Percentiles rank a stretch among this genome's conserved stretches.
Conservation (phyloP, 2,888 invertebrate species). For the Drosophila trichaetosa region DNA sequence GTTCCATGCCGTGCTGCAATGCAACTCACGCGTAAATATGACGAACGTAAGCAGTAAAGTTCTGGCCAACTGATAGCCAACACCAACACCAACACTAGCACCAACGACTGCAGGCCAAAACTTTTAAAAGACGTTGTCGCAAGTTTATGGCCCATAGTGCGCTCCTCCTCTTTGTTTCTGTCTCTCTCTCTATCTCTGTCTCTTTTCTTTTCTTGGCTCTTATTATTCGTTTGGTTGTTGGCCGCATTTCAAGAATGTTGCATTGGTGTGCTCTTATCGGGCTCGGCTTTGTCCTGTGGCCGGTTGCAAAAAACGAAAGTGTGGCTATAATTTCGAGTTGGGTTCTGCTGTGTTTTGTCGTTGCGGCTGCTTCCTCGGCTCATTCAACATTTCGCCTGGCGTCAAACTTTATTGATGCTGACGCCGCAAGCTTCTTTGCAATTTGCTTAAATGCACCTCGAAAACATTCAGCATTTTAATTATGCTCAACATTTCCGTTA, state of each 20-base stretch:
- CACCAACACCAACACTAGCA: constrained; percentile 52
- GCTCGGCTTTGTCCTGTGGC: constrained; percentile 62
- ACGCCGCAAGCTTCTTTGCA: constrained; percentile 37
- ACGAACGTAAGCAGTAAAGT: constrained; percentile 81
- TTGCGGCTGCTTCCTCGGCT: constrained; percentile 21
- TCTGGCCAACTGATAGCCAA: constrained; percentile 80
- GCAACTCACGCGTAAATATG: constrained; percentile 77
- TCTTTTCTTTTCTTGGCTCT: not conserved
- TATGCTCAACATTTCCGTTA: constrained; percentile 36
- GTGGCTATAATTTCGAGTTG: constrained; percentile 73
- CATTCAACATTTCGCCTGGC: constrained; percentile 44
- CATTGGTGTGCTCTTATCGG: constrained; percentile 62
- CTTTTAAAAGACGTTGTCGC: constrained; percentile 63
- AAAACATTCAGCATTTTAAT: constrained; percentile 33
- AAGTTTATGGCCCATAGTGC: constrained; percentile 75
- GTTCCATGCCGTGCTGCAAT: constrained; percentile 7
- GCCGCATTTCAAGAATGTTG: constrained; percentile 76
- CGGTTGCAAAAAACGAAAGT: constrained; percentile 71
- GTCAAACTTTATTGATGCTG: constrained; percentile 73
- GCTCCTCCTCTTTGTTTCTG: not conserved
- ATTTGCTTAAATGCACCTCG: constrained; percentile 43
- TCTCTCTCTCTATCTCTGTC: not conserved
- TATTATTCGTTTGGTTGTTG: constrained; percentile 46
- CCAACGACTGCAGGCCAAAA: constrained; percentile 66
- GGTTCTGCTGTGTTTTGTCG: constrained; percentile 44